Conservation (phyloP, 64 coral and sea anemone genomes). For the Acropora tenuis region DNA sequence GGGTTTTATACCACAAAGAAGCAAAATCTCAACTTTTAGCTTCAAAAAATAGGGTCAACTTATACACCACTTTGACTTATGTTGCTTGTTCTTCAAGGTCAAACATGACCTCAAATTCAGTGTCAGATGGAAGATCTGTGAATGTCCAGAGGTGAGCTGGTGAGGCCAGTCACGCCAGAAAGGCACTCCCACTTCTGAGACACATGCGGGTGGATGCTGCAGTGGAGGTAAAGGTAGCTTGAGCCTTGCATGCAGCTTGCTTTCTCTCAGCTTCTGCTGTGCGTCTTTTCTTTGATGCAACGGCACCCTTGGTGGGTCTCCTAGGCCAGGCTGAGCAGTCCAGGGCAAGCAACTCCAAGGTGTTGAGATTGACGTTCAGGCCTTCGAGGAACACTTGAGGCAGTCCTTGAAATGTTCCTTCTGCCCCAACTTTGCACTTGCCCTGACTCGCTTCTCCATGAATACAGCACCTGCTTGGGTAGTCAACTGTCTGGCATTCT, state of each 20-base stretch:
- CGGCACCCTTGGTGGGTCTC: no score
- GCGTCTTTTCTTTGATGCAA: no score
- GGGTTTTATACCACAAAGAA: no score
- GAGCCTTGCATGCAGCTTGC: background rate
- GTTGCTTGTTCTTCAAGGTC: background rate
- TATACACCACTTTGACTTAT: no score
- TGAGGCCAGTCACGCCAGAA: background rate
- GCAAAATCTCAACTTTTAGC: no score
- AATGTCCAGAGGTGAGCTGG: background rate
- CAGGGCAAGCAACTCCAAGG: background rate
- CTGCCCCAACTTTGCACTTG: background rate
- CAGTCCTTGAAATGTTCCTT: slow-evolving; percentile 23
- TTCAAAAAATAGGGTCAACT: no score
- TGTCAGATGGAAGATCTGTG: background rate
- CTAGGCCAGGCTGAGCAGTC: background rate
- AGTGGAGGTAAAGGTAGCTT: background rate
- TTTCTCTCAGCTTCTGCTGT: background rate
- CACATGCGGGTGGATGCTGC: background rate
- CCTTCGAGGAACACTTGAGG: background rate
- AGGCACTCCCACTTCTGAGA: background rate
- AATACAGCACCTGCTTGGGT: background rate
- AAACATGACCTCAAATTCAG: background rate
- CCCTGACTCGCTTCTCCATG: background rate
- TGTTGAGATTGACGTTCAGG: background rate
- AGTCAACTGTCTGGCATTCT: slow-evolving; percentile 17